These are phyloP conservation scores for Turnix velox DNA, from an alignment of 2,113 vertebrate genomes.

Conservation along the genomic window DNA sequence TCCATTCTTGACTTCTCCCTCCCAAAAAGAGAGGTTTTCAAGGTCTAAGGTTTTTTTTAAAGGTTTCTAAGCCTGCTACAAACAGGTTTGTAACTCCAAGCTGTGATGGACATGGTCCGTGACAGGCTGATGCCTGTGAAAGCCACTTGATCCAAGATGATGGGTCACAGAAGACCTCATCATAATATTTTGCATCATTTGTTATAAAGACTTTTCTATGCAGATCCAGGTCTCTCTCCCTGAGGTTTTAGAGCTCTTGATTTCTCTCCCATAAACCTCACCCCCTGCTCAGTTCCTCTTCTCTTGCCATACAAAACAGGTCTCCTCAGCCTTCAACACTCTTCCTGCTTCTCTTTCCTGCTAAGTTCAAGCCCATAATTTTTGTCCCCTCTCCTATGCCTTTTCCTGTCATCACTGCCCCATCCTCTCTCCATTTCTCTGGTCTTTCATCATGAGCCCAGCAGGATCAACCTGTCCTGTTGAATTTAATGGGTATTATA, in stretches of 20 bases:
- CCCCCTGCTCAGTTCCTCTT: neutral
- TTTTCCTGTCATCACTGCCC: neutral
- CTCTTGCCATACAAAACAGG: neutral
- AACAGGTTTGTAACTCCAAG: neutral
- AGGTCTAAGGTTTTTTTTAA: too few relatives aligned
- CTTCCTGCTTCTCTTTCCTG: neutral
- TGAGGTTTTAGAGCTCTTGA: neutral
- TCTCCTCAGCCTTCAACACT: neutral
- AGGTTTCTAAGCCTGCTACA: neutral
- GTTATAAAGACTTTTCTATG: neutral
- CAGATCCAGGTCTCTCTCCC: neutral
- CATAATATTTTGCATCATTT: neutral
- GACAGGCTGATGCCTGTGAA: neutral
- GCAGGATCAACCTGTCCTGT: neutral
- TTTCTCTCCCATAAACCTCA: neutral
- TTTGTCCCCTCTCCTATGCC: neutral
- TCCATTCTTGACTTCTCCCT: neutral
- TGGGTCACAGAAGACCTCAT: neutral
- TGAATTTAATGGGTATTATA: neutral
- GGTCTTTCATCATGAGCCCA: neutral
- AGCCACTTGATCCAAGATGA: neutral
- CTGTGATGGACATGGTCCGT: neutral
- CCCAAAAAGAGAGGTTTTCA: neutral
- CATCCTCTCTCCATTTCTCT: neutral
- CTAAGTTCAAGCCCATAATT: conserved; percentile 23